These are phyloP conservation scores for Uropsilus gracilis DNA, from an alignment of 2,113 vertebrate genomes.

Conservation along the genomic window DNA sequence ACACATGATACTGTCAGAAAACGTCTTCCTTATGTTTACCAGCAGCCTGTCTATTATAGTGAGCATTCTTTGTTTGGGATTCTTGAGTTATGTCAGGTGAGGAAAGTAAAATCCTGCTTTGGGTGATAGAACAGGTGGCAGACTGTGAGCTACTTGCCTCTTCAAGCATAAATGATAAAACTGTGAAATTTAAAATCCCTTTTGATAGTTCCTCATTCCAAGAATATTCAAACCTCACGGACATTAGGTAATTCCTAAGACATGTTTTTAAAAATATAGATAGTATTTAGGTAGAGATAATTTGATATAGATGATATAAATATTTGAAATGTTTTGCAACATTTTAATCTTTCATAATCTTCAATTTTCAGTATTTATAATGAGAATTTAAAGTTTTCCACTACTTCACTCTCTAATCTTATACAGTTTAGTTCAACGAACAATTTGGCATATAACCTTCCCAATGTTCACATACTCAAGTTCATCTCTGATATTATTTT, in stretches of 20 bases:
- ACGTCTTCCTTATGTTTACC: neutral
- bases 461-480: neutral
- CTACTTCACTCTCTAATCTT: neutral
- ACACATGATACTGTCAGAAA: neutral
- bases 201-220: neutral
- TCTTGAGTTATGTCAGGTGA: neutral
- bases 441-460: neutral
- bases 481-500: slow-evolving; percentile 28
- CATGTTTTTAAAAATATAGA: neutral
- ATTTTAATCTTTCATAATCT: neutral
- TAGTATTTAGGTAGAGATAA: neutral
- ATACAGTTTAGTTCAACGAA: neutral
- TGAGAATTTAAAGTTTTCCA: neutral
- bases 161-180: neutral
- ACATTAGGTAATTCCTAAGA: neutral
- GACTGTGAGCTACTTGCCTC: neutral
- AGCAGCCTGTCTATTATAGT: neutral
- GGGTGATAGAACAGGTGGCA: neutral
- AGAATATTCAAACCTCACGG: neutral
- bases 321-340: neutral
- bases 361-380: neutral
- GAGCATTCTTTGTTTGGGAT: neutral
- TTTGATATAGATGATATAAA: neutral
- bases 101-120: neutral
- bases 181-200: neutral